Evolutionary conservation across 2,113 vertebrate genomes (phyloP).

Genomic region (Uropsilus gracilis): DNA sequence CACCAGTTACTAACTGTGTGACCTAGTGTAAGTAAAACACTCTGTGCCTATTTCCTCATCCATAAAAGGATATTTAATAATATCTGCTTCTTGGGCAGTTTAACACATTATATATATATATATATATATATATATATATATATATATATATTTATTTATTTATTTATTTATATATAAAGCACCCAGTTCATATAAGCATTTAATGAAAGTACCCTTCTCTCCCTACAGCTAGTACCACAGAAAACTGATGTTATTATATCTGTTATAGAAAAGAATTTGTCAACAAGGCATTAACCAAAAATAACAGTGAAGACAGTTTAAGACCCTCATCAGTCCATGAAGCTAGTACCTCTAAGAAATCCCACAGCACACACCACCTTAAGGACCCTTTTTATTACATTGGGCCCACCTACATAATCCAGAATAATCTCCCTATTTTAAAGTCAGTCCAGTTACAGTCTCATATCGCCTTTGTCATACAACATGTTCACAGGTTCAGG

Average conservation of each 20-base stretch:
- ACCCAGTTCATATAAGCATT: conserved; percentile 22
- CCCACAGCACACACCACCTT: neutral
- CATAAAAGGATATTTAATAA: conserved; percentile 60
- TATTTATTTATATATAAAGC: neutral
- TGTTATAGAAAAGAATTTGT: conserved; percentile 18
- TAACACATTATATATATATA: conserved; percentile 41
- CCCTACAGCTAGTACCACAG: conserved; percentile 17
- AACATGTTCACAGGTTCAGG: neutral
- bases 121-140: conserved; percentile 44
- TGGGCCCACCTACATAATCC: neutral
- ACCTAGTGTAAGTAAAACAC: conserved; percentile 39
- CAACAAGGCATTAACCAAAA: conserved; percentile 35
- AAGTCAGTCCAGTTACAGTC: neutral
- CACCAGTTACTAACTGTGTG: neutral
- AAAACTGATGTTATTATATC: conserved; percentile 35
- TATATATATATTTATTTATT: conserved; percentile 17
- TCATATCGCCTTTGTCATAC: conserved; percentile 1
- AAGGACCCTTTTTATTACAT: neutral
- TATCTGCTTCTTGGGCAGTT: conserved; percentile 51
- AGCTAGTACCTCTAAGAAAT: neutral
- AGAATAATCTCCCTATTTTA: conserved; percentile 14
- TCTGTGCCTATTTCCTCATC: conserved; percentile 38
- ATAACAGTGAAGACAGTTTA: conserved; percentile 41
- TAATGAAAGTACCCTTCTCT: conserved; percentile 41
- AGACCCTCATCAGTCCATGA: neutral